Percentiles rank a stretch among this genome's conserved stretches.
These are phyloP conservation scores for Holothuria glaberrima DNA, from an alignment of 35 echinoderm and acorn worm genomes.

Conservation along the genomic window DNA sequence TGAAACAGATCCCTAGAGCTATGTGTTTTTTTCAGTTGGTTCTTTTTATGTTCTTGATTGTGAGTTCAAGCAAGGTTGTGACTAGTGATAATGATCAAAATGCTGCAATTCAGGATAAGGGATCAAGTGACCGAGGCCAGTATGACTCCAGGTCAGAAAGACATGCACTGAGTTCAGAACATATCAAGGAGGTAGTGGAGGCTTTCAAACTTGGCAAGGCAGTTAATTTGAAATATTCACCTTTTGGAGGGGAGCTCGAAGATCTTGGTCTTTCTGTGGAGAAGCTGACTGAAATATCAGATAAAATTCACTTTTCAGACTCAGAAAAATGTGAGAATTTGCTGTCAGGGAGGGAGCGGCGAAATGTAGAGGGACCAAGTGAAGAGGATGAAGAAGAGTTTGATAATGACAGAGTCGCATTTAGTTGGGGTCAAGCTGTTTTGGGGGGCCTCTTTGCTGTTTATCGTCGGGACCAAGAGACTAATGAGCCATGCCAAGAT, in stretches of 20 bases:
- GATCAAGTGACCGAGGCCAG: too few relatives aligned
- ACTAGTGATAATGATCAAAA: too few relatives aligned
- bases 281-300: neutral
- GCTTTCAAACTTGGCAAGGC: neutral
- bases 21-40: neutral
- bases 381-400: neutral
- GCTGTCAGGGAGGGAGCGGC: neutral
- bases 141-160: neutral
- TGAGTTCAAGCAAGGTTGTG: too few relatives aligned
- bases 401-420: conserved; percentile 43
- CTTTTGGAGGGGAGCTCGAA: conserved; percentile 16
- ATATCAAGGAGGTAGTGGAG: neutral
- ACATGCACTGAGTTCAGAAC: neutral
- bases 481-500: conserved; percentile 23
- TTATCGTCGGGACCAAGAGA: conserved; percentile 22
- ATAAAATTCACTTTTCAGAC: neutral
- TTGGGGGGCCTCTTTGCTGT: conserved; percentile 53
- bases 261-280: conserved; percentile 30
- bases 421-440: conserved; percentile 30
- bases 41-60: neutral
- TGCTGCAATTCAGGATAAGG: too few relatives aligned
- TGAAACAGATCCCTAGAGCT: neutral
- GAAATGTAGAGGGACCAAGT: neutral
- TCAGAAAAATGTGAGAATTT: conserved; percentile 1
- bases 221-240: conserved; percentile 23